phyloP scores from a whole-genome alignment of 2,888 invertebrate genomes.

The Criorhina ranunculi region DNA sequence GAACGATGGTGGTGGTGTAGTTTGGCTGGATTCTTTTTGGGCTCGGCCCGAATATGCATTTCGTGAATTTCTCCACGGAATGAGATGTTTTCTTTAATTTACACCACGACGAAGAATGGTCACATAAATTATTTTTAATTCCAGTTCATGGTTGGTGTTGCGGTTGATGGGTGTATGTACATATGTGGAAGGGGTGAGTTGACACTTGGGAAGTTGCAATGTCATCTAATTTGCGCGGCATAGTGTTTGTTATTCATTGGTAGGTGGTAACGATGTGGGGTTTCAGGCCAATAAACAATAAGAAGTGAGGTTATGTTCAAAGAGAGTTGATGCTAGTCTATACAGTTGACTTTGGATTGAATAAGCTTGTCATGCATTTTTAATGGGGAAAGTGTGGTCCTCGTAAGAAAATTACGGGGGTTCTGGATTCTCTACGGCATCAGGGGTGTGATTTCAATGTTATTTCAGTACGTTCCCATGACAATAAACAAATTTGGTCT shows the following conservation, averaged over 20 bases:
- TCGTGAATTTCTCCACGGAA: conserved; percentile 46
- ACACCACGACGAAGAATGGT: conserved; percentile 55
- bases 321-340: no score
- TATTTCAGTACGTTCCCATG: no score
- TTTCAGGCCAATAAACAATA: not conserved
- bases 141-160: conserved; percentile 22
- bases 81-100: conserved; percentile 59
- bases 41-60: conserved; percentile 41
- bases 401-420: no score
- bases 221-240: conserved; percentile 35
- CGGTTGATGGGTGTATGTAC: not conserved
- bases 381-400: no score
- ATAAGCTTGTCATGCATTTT: no score
- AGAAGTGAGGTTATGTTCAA: conserved; percentile 6
- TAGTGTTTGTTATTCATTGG: conserved; percentile 14
- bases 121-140: conserved; percentile 71
- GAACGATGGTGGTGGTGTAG: not conserved
- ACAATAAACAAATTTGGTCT: no score
- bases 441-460: no score
- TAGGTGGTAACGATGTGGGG: conserved; percentile 27
- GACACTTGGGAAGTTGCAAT: conserved; percentile 37
- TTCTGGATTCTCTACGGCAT: no score
- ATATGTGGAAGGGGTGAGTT: not conserved
- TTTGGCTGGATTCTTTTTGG: conserved; percentile 36
- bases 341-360: no score